Conservation (phyloP, 2,113 vertebrate genomes). For the Campylorhamphus procurvoides region DNA sequence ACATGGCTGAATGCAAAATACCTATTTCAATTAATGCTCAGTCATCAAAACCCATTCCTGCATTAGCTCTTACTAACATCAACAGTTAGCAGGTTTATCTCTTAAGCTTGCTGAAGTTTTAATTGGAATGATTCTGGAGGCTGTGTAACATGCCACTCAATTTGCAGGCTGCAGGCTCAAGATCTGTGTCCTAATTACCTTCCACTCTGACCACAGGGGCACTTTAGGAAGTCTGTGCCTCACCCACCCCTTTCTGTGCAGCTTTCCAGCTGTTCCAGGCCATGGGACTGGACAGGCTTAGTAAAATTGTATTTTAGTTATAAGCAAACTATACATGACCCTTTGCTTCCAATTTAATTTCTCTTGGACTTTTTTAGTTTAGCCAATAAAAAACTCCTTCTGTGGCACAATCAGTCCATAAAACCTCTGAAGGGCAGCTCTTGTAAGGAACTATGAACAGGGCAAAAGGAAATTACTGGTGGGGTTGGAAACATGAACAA, state of each 20-base stretch:
- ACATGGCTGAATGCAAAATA: neutral
- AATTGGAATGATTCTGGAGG: neutral
- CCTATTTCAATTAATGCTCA: neutral
- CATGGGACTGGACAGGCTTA: neutral
- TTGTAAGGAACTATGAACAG: neutral
- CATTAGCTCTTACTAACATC: neutral
- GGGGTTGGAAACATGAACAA: fast-evolving
- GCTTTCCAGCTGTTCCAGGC: neutral
- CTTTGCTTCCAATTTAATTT: neutral
- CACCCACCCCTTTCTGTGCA: neutral
- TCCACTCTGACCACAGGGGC: fast-evolving
- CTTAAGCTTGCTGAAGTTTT: neutral
- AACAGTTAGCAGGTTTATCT: neutral
- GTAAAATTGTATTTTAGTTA: neutral
- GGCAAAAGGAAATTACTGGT: neutral
- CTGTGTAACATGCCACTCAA: neutral
- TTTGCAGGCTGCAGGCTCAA: neutral
- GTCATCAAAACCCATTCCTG: neutral
- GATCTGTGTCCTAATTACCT: neutral
- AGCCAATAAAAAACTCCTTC: neutral
- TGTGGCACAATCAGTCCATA: neutral
- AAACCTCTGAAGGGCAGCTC: neutral
- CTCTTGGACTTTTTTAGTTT: neutral
- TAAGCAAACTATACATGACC: neutral
- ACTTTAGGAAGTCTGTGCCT: neutral